Evolutionary conservation across 2,113 vertebrate genomes (phyloP).

Genomic region (Glareola pratincola): DNA sequence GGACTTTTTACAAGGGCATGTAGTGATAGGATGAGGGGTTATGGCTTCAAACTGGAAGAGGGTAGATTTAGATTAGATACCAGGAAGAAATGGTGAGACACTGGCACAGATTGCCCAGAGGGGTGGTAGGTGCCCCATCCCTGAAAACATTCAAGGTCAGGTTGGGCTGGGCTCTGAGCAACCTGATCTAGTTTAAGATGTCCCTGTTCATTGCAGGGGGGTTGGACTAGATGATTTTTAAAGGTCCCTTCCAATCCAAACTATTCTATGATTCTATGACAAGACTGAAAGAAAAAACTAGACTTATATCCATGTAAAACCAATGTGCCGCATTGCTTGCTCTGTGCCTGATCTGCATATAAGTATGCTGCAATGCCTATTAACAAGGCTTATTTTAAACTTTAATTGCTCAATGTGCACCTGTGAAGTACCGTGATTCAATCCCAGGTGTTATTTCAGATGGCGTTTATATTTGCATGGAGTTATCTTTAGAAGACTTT

Average conservation of each 20-base stretch:
- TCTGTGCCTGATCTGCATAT: not conserved
- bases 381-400: not conserved
- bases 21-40: not conserved
- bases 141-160: not conserved
- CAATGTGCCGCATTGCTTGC: not conserved
- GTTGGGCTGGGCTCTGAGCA: not conserved
- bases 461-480: not conserved
- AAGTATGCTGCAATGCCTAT: not conserved
- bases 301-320: not conserved
- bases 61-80: not conserved
- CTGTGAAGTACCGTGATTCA: not conserved
- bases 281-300: not conserved
- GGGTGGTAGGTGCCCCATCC: not conserved
- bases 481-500: not conserved
- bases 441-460: not conserved
- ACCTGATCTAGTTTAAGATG: not conserved
- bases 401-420: not conserved
- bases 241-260: not conserved
- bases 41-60: not conserved
- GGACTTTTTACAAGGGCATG: not conserved
- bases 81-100: not conserved
- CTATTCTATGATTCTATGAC: not conserved
- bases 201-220: not conserved
- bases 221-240: not conserved
- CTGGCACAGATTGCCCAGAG: not conserved